phyloP scores from a whole-genome alignment of 2,888 invertebrate genomes.

The Tribolium freemani region DNA sequence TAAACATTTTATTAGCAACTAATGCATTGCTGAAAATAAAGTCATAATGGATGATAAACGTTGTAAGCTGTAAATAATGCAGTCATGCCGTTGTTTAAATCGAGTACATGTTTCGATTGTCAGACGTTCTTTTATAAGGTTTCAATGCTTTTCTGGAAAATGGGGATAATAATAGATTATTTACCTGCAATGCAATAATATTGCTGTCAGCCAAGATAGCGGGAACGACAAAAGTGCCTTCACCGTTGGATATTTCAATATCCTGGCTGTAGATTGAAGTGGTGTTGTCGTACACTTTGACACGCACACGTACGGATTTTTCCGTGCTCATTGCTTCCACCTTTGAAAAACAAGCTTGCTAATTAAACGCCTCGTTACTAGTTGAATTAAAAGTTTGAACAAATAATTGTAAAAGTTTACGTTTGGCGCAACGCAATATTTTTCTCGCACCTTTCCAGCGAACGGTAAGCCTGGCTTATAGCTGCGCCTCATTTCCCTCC shows the following conservation, averaged over 20 bases:
- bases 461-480: slow-evolving; percentile 79
- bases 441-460: slow-evolving; percentile 73
- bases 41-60: too few relatives aligned
- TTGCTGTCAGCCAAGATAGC: slow-evolving; percentile 78
- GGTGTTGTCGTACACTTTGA: slow-evolving; percentile 77
- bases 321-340: slow-evolving; percentile 80
- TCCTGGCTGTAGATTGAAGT: slow-evolving; percentile 80
- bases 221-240: slow-evolving; percentile 77
- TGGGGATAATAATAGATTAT: slow-evolving; percentile 29
- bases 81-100: too few relatives aligned
- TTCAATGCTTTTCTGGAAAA: not conserved
- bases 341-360: slow-evolving; percentile 61
- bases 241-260: slow-evolving; percentile 78
- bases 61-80: too few relatives aligned
- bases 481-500: slow-evolving; percentile 75
- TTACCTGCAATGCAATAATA: slow-evolving; percentile 76
- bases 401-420: too few relatives aligned
- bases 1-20: too few relatives aligned
- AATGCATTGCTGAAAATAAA: too few relatives aligned
- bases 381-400: too few relatives aligned
- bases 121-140: not conserved
- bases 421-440: not conserved
- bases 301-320: slow-evolving; percentile 76
- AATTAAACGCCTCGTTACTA: too few relatives aligned
- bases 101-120: not conserved